Evolutionary conservation across 2,797 vertebrate species (phyloP).

Genomic region (Falco biarmicus): DNA sequence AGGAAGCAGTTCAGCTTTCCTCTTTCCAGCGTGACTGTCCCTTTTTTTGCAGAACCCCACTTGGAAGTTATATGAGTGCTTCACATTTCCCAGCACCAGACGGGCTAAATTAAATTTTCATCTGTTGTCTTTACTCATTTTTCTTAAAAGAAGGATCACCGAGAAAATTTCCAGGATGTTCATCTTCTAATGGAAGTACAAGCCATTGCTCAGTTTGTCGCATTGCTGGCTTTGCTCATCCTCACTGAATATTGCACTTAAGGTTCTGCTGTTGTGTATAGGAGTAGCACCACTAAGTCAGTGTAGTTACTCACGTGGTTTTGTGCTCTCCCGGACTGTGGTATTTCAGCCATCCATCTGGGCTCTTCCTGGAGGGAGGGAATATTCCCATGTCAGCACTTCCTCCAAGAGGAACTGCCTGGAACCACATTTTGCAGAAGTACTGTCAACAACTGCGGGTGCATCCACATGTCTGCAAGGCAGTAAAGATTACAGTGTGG

Average conservation of each 20-base stretch:
- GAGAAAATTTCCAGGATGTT: not conserved
- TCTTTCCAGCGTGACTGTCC: not conserved
- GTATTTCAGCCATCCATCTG: not conserved
- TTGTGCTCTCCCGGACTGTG: not conserved
- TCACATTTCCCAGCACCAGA: not conserved
- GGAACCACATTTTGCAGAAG: not conserved
- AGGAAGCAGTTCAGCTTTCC: not conserved
- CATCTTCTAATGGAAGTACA: not conserved
- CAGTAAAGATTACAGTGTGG: not conserved
- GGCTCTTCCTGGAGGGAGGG: not conserved
- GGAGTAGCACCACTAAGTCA: not conserved
- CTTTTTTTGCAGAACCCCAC: not conserved
- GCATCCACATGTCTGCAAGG: accelerated
- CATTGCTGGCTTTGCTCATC: not conserved
- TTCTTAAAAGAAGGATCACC: not conserved
- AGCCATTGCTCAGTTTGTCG: not conserved
- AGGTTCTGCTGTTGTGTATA: accelerated
- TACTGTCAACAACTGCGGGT: not conserved
- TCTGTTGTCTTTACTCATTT: conserved; percentile 1
- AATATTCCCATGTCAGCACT: not conserved
- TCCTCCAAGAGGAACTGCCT: not conserved
- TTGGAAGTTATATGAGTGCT: not conserved
- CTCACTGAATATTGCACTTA: not conserved
- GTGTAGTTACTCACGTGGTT: accelerated
- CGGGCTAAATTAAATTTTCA: not conserved